Evolutionary conservation across 2,888 invertebrate genomes (phyloP).

Genomic region (Aleiodes alternator): DNA sequence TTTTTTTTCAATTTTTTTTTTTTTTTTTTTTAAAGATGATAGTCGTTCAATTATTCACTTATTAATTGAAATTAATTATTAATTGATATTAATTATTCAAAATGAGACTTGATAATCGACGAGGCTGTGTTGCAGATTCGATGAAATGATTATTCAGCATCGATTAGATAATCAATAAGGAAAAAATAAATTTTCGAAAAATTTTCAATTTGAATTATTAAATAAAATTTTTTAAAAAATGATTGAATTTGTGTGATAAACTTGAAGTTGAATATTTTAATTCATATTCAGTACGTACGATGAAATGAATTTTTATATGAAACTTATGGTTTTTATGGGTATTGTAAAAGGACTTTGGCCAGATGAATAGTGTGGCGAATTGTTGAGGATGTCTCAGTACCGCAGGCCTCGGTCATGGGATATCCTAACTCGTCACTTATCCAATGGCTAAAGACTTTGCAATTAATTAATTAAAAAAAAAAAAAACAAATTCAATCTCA

Average conservation of each 20-base stretch:
- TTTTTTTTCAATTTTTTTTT: background rate
- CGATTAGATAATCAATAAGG: background rate
- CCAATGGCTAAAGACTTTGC: constrained; percentile 22
- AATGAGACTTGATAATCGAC: constrained; percentile 41
- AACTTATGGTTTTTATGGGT: constrained; percentile 5
- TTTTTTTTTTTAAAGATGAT: background rate
- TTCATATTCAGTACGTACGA: constrained; percentile 67
- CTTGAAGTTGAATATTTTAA: constrained; percentile 30
- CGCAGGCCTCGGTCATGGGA: constrained; percentile 70
- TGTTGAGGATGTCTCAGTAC: constrained; percentile 68
- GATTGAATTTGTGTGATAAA: constrained; percentile 27
- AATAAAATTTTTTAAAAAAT: background rate
- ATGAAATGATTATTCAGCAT: background rate
- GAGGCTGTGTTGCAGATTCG: constrained; percentile 42
- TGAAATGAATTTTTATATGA: constrained; percentile 49
- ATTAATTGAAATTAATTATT: background rate
- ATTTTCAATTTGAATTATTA: background rate
- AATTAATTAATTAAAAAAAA: constrained; percentile 7
- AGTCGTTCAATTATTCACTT: background rate
- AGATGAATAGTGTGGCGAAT: constrained; percentile 58
- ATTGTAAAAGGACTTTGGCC: constrained; percentile 29
- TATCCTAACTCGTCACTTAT: constrained; percentile 36
- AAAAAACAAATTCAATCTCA: constrained; percentile 23
- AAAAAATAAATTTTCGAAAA: background rate
- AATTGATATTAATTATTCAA: background rate